These are phyloP conservation scores for Sepioteuthis lessoniana DNA, from an alignment of 2,888 invertebrate genomes.

Conservation along the genomic window DNA sequence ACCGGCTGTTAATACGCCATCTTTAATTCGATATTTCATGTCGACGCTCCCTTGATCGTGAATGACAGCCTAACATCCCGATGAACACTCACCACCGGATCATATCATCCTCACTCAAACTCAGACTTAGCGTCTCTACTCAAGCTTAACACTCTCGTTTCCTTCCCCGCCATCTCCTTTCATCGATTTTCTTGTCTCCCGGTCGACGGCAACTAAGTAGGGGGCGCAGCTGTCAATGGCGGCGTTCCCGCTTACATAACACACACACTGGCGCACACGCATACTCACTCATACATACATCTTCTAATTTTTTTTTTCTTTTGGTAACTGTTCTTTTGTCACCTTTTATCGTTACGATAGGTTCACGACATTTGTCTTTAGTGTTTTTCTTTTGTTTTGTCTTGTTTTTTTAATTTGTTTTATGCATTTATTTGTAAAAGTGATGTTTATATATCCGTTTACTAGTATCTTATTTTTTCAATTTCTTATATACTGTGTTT, in stretches of 20 bases:
- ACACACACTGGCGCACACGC: neutral
- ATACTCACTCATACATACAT: no score
- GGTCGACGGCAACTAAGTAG: neutral
- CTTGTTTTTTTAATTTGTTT: no score
- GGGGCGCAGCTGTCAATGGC: neutral
- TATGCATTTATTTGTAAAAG: no score
- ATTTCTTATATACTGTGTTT: no score
- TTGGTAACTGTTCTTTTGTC: neutral
- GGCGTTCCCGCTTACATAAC: neutral
- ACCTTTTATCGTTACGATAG: neutral
- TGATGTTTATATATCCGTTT: neutral
- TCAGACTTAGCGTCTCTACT: neutral
- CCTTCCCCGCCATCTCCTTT: neutral
- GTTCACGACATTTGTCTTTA: neutral
- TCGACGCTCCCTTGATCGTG: neutral
- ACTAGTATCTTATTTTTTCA: no score
- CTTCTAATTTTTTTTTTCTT: neutral
- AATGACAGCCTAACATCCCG: neutral
- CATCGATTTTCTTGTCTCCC: neutral
- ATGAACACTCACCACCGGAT: neutral
- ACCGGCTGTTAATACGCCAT: neutral
- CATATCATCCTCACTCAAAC: neutral
- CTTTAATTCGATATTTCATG: conserved; percentile 33
- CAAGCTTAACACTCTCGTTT: neutral
- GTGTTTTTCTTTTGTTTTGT: no score